Base-by-base conservation (phyloP, 2,888 invertebrate species). In the Andrena praecox region DNA sequence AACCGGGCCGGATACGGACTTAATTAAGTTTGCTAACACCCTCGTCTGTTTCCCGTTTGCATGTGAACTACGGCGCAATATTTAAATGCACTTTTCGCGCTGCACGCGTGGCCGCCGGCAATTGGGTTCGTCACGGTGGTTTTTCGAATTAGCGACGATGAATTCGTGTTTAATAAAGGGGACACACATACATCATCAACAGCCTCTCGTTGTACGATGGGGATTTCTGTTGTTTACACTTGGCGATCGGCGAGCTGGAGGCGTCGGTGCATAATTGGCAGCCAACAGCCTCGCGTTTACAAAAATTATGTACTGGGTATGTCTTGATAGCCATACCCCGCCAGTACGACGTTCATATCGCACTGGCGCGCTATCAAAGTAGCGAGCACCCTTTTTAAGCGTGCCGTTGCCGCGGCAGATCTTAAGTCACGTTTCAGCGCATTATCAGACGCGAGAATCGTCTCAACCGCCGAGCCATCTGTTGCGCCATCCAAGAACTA, bases 281-380 rank as follows among this genome's bases (percentile, higher is more conserved):
- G 95, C 96, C 95, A 96, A 96, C 96, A 95, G 96, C 96, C 96
- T 95, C 96, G 91, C 95, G 85, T 82, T 90, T 88, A 91, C 94
- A 97, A 97, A 97, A 97, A 97, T 97, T 96, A 95, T 89, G 96
- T 97, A 96, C 96, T 97, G 96, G 95, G 96, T 97, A 97, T 97
- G 97, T 97, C 96, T 97, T 97, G 97, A 97, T 97, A 93, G 94
- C 96, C 97, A 97, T 97, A 97, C 97, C 96, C 97, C 96, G 95
- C 96, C 94, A 94, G 94, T 94, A 91, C 92, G 83, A 73, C 72
- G 8, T 64, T 60, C 24, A 91, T 6, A 91, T 83, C 90, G 93
- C 94, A 94, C 94, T 92, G 94, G 94, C 94, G 96, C 96, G 95
- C 95, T 96, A 96, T 96, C 92, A 74, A 96, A 96, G 96, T 95